These are phyloP conservation scores for Etheostoma spectabile DNA, from an alignment of 2,113 vertebrate genomes.

Conservation along the genomic window DNA sequence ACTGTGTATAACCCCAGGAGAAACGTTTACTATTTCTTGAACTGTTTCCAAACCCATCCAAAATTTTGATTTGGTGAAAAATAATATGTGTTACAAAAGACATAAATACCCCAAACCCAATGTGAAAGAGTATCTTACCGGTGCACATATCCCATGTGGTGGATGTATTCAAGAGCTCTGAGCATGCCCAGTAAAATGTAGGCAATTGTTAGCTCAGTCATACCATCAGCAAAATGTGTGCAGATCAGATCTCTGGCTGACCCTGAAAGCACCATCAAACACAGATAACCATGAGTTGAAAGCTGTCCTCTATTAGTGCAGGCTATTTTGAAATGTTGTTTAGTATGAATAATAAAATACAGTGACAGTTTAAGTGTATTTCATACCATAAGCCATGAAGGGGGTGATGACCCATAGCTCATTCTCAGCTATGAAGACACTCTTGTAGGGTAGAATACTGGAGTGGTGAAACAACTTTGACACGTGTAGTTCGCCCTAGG, in stretches of 20 bases:
- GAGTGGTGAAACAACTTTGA: slow-evolving; percentile 96
- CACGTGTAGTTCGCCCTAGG: slow-evolving; percentile 93
- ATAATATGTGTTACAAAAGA: not conserved
- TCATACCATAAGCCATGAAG: slow-evolving; percentile 97
- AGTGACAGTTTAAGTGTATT: not conserved
- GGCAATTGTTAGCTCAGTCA: slow-evolving; percentile 94
- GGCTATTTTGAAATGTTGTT: not conserved
- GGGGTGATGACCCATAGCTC: slow-evolving; percentile 98
- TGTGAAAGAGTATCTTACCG: slow-evolving; percentile 82
- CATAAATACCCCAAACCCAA: not conserved
- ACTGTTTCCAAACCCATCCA: not conserved
- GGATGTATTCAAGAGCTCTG: slow-evolving; percentile 96
- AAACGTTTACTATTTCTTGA: not conserved
- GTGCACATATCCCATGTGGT: slow-evolving; percentile 99
- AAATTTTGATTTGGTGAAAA: not conserved
- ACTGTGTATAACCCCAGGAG: not conserved
- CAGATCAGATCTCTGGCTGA: slow-evolving; percentile 96
- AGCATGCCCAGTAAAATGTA: slow-evolving; percentile 94
- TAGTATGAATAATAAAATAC: not conserved
- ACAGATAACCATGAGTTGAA: not conserved
- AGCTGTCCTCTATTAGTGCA: not conserved
- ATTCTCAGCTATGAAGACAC: slow-evolving; percentile 94
- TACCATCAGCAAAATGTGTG: slow-evolving; percentile 94
- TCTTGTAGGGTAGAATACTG: slow-evolving; percentile 95
- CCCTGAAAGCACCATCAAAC: slow-evolving; percentile 79